Conservation (phyloP, 2,888 invertebrate genomes). For the Aphidoletes aphidimyza region DNA sequence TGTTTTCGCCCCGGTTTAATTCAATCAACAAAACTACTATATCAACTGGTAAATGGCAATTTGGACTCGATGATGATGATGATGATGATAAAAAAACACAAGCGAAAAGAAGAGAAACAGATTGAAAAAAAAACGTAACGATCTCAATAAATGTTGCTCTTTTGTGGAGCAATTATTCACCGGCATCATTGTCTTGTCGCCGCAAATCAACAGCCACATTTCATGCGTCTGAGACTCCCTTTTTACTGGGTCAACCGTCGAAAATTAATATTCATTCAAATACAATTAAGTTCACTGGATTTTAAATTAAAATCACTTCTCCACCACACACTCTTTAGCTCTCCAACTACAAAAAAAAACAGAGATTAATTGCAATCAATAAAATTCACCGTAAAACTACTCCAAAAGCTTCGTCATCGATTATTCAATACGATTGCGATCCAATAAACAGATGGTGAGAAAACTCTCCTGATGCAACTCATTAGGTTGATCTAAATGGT, state of each 20-base stretch:
- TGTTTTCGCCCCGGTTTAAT: not conserved
- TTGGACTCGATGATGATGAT: no score
- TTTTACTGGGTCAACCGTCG: not conserved
- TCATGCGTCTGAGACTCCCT: not conserved
- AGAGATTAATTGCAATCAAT: constrained; percentile 26
- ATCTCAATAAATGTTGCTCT: constrained; percentile 15
- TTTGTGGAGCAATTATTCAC: constrained; percentile 38
- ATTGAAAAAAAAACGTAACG: not conserved
- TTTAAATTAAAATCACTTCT: constrained; percentile 18
- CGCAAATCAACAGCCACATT: not conserved
- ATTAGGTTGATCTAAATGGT: no score
- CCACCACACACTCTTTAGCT: not conserved
- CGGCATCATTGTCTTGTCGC: constrained; percentile 12
- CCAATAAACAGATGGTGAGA: not conserved
- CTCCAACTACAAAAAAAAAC: not conserved
- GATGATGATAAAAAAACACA: not conserved
- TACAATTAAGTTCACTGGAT: constrained; percentile 38
- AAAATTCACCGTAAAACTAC: not conserved
- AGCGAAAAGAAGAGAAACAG: not conserved
- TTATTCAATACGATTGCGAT: not conserved
- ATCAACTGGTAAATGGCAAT: not conserved
- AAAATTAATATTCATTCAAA: constrained; percentile 33
- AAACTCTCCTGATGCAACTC: no score
- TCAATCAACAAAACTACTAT: not conserved
- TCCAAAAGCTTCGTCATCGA: not conserved